phyloP scores from a whole-genome alignment of 1,140 invertebrate genomes.

The Plutomurus gul region DNA sequence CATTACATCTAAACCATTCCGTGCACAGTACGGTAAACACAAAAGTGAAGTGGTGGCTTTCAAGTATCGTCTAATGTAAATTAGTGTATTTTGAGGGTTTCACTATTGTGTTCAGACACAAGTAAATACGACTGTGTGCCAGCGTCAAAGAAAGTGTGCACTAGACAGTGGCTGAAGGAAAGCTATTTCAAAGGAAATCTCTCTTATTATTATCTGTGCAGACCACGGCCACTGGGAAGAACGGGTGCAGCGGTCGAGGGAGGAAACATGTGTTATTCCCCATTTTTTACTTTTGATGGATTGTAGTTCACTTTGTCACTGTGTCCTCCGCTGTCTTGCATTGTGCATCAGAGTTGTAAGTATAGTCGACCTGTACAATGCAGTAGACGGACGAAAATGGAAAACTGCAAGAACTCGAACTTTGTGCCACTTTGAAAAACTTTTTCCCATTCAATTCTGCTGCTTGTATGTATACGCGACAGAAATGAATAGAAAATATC shows the following conservation, averaged over 20 bases:
- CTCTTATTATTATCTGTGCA: slow-evolving; percentile 9
- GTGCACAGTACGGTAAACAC: no score
- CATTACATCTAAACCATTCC: no score
- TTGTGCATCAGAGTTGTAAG: background rate
- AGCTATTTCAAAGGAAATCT: background rate
- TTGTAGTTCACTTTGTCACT: slow-evolving; percentile 18
- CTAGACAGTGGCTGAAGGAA: background rate
- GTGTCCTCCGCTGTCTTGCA: slow-evolving; percentile 4
- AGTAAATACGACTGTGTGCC: no score
- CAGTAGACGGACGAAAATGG: no score
- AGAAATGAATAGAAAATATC: background rate
- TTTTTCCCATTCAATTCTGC: background rate
- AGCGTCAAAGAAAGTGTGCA: background rate
- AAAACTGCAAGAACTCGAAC: background rate
- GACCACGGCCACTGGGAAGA: background rate
- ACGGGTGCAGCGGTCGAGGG: background rate
- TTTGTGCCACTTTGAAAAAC: background rate
- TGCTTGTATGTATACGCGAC: background rate
- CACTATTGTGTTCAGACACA: no score
- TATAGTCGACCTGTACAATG: background rate
- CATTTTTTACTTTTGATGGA: slow-evolving; percentile 17
- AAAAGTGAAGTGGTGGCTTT: no score
- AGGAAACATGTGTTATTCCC: slow-evolving; percentile 12
- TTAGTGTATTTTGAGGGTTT: no score
- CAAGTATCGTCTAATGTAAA: no score